These are phyloP conservation scores for Zosterops borbonicus DNA, from an alignment of 2,113 vertebrate species.

Conservation along the genomic window DNA sequence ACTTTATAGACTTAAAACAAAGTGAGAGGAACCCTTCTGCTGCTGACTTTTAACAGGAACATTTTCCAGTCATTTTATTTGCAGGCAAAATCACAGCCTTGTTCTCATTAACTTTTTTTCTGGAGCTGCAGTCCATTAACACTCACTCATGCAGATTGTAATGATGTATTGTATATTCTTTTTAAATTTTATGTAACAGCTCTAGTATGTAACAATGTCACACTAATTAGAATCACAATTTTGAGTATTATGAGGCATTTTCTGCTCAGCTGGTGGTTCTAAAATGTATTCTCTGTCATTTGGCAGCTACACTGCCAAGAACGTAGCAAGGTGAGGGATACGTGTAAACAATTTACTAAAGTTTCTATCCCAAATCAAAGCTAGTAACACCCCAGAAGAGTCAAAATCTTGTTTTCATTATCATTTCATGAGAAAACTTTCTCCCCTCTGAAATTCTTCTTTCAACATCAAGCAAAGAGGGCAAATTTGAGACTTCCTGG, in stretches of 20 bases:
- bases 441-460: neutral
- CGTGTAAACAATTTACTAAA: neutral
- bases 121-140: slow-evolving; percentile 35
- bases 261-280: neutral
- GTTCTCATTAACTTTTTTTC: slow-evolving; percentile 4
- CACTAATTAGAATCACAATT: slow-evolving; percentile 32
- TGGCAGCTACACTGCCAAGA: neutral
- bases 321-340: neutral
- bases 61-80: neutral
- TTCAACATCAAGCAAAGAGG: neutral
- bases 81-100: slow-evolving; percentile 24
- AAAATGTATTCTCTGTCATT: slow-evolving; percentile 11
- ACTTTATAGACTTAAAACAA: neutral
- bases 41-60: neutral
- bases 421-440: neutral
- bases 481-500: neutral
- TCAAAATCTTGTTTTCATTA: neutral
- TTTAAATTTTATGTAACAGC: slow-evolving; percentile 27
- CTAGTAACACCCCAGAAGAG: neutral
- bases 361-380: neutral
- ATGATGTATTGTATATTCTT: slow-evolving; percentile 16
- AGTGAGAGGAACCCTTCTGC: neutral
- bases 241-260: neutral
- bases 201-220: slow-evolving; percentile 13
- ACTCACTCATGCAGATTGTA: slow-evolving; percentile 11